Evolutionary conservation across 1,140 invertebrate genomes (phyloP).

Genomic region (Schlechtendalia chinensis): DNA sequence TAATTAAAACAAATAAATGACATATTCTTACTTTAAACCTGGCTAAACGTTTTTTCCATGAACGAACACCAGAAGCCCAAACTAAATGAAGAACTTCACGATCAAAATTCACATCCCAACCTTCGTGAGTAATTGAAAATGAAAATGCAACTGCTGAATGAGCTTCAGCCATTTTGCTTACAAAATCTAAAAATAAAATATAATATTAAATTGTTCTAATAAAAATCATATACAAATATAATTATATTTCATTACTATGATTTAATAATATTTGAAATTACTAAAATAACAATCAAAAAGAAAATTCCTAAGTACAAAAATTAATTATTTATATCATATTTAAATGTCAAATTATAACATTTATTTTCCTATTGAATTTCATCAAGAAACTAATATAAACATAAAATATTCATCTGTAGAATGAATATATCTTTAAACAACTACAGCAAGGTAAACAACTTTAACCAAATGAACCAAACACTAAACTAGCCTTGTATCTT

Average conservation of each 20-base stretch:
- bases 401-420: background rate
- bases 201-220: background rate
- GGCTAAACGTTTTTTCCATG: slow-evolving; percentile 88
- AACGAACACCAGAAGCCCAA: slow-evolving; percentile 86
- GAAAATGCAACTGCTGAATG: slow-evolving; percentile 97
- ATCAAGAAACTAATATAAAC: background rate
- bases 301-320: background rate
- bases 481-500: slow-evolving; percentile 20
- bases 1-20: slow-evolving; percentile 8
- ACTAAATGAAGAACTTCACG: slow-evolving; percentile 87
- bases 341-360: background rate
- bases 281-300: background rate
- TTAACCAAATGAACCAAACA: slow-evolving; percentile 1
- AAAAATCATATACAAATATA: background rate
- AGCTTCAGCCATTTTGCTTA: slow-evolving; percentile 87
- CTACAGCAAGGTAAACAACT: slow-evolving; percentile 44
- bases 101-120: slow-evolving; percentile 95
- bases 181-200: background rate
- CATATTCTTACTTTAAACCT: slow-evolving; percentile 72
- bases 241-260: background rate
- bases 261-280: background rate
- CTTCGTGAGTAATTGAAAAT: slow-evolving; percentile 95
- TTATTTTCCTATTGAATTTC: background rate
- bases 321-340: background rate
- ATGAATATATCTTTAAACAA: background rate